phyloP scores from a whole-genome alignment of 1,140 invertebrate genomes.

The Ceratina japonica region DNA sequence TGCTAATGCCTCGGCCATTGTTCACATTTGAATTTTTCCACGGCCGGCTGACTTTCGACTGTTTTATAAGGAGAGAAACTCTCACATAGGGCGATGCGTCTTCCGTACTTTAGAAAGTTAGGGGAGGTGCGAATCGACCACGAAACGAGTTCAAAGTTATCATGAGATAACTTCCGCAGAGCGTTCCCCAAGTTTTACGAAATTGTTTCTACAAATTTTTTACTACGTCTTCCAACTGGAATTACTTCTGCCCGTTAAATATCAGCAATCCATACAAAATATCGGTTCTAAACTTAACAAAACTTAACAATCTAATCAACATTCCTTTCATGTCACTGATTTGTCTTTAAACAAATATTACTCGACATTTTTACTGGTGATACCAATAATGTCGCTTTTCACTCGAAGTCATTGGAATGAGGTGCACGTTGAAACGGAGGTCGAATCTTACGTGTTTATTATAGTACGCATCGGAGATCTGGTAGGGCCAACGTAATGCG shows the following conservation, averaged over 20 bases:
- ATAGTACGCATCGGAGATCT: constrained; percentile 28
- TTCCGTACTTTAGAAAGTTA: not conserved
- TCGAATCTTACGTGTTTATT: constrained; percentile 56
- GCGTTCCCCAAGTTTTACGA: not conserved
- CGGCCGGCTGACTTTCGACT: not conserved
- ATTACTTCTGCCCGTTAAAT: too few relatives aligned
- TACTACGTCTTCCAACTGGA: not conserved
- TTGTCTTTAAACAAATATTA: too few relatives aligned
- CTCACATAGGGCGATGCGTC: not conserved
- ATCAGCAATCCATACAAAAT: too few relatives aligned
- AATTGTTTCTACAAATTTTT: not conserved
- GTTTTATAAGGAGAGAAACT: not conserved
- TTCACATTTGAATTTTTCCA: constrained; percentile 38
- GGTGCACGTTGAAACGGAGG: too few relatives aligned
- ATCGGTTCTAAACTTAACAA: too few relatives aligned
- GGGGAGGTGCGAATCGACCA: not conserved
- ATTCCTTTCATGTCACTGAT: too few relatives aligned
- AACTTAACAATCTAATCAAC: too few relatives aligned
- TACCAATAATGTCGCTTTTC: too few relatives aligned
- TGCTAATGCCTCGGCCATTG: constrained; percentile 35
- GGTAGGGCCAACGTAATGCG: constrained; percentile 21
- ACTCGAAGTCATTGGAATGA: too few relatives aligned
- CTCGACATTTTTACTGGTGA: too few relatives aligned
- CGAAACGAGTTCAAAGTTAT: not conserved
- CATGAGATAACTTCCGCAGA: not conserved